Evolutionary conservation across 1,140 invertebrate genomes (phyloP).

Genomic region (Drosophila pseudoobscura): DNA sequence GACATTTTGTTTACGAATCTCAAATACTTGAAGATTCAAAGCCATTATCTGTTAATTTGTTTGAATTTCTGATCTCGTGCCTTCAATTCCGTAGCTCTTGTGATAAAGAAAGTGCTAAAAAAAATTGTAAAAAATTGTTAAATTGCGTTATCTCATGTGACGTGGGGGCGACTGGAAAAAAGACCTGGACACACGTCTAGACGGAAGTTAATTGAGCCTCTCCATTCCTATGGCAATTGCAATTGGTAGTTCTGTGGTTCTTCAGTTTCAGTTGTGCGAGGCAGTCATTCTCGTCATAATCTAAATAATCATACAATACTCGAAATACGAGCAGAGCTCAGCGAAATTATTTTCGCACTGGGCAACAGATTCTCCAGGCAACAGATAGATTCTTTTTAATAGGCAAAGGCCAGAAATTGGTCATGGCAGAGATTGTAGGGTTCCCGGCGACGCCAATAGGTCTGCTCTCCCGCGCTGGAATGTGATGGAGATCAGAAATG

Average conservation of each 20-base stretch:
- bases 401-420: background rate
- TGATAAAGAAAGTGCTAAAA: slow-evolving; percentile 31
- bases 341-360: slow-evolving; percentile 21
- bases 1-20: background rate
- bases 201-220: slow-evolving; percentile 29
- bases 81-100: slow-evolving; percentile 23
- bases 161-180: slow-evolving; percentile 22
- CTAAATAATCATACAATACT: slow-evolving; percentile 10
- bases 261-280: slow-evolving; percentile 26
- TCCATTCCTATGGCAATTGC: slow-evolving; percentile 14
- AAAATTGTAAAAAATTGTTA: slow-evolving; percentile 8
- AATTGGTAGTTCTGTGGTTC: slow-evolving; percentile 23
- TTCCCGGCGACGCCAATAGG: slow-evolving; percentile 16
- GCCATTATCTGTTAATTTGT: slow-evolving; percentile 1
- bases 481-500: no score
- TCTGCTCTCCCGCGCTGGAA: slow-evolving; percentile 5
- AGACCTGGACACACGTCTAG: slow-evolving; percentile 1
- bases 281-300: background rate
- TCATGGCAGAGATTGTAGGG: background rate
- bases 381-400: background rate
- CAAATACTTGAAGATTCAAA: slow-evolving; percentile 14
- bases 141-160: slow-evolving; percentile 17
- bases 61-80: slow-evolving; percentile 31
- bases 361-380: slow-evolving; percentile 23
- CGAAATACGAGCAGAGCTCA: background rate